Base-by-base conservation (phyloP, 1,140 invertebrate genomes). In the Artemia franciscana region DNA sequence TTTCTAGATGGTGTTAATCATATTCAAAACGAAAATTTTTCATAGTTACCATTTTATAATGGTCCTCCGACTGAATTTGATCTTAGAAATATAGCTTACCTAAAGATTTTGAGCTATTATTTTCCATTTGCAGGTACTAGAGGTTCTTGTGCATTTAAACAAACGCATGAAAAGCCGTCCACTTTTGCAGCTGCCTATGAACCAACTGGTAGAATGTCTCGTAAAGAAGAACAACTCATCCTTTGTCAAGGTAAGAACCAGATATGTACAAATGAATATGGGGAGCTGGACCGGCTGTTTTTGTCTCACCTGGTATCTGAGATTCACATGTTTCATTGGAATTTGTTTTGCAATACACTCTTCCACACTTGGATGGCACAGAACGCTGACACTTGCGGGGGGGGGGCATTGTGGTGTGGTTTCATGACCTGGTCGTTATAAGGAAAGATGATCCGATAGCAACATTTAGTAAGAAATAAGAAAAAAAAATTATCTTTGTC, bases 111-210 rank as follows among this genome's bases (percentile, higher is more conserved):
- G 4, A 28, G 51, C 24, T 62, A 63, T 39, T 63, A 39, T 63
- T 65, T 59, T n/a, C n/a, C n/a, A n/a, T 61, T 66, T 62, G 7
- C 74, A 90, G 82, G 85, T 94, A 5, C 88, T 94, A 83, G 90
- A 94, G 72, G 74, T 94, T n/a, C 72, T 94, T 23, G 83, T 91
- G 60, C 91, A 95, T 72, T 84, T 95, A 24, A 94, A 91, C 71
- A 88, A 88, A 70, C 75, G 90, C 63, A 75, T 93, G 21, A 91
- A 91, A 71, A 88, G 84, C 66, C 76, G 89, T 57, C 80, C 84
- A 5, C 78, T 81, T 69, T 84, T 95, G 2, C 85, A 89, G 71
- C 74, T 94, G 24, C 90, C 91, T 3, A 82, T 95, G n/a, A 83
- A 91, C 67, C 80, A 82, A 15, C 75, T 95, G 3, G 71, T 95